These are phyloP conservation scores for Melanostoma mellinum DNA, from an alignment of 2,888 invertebrate genomes.

Conservation along the genomic window DNA sequence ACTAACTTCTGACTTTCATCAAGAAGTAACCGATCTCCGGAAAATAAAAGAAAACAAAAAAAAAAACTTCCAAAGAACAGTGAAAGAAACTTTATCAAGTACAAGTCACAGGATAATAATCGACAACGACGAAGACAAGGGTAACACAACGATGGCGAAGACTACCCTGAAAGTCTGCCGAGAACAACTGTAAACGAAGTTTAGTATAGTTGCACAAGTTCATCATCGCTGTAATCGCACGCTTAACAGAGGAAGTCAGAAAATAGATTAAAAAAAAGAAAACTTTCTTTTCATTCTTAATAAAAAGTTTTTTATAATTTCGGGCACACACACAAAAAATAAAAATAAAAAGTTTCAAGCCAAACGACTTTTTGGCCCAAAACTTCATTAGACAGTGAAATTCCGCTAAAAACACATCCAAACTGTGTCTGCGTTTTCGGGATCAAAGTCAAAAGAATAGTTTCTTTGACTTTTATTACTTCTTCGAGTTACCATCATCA, in stretches of 20 bases:
- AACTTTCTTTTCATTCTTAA: conserved; percentile 44
- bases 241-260: conserved; percentile 37
- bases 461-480: conserved; percentile 58
- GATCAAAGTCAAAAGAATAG: conserved; percentile 68
- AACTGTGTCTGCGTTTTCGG: conserved; percentile 63
- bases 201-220: conserved; percentile 62
- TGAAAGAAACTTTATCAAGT: conserved; percentile 71
- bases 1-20: conserved; percentile 69
- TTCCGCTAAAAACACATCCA: conserved; percentile 47
- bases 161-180: conserved; percentile 36
- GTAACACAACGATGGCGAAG: conserved; percentile 23
- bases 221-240: conserved; percentile 59
- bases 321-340: conserved; percentile 20
- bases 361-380: conserved; percentile 57
- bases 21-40: conserved; percentile 68
- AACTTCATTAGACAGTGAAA: conserved; percentile 69
- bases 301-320: conserved; percentile 51
- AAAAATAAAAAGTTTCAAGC: conserved; percentile 33
- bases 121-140: conserved; percentile 37
- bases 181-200: conserved; percentile 53
- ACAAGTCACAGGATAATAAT: conserved; percentile 68
- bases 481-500: conserved; percentile 17
- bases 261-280: conserved; percentile 24
- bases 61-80: conserved; percentile 66
- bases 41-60: conserved; percentile 44